A percentile compares a stretch with the other conserved stretches of the same genome.
These are phyloP conservation scores for Apostichopus japonicus DNA, from an alignment of 35 echinoderm and acorn worm species.

Conservation along the genomic window DNA sequence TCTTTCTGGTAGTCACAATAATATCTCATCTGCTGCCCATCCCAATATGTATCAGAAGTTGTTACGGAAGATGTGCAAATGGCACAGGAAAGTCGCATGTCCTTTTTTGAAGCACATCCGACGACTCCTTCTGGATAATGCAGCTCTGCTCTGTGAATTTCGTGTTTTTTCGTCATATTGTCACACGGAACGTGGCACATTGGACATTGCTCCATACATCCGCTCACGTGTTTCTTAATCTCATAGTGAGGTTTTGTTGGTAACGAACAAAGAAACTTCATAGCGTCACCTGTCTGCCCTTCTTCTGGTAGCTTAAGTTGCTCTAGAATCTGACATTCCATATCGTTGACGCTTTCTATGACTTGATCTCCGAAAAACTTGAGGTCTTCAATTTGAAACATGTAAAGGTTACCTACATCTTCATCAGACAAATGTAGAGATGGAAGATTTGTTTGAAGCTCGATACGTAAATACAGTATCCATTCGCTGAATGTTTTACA, in stretches of 20 bases:
- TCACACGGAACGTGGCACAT: slow-evolving; percentile 54
- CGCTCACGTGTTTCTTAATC: not conserved
- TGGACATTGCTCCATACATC: slow-evolving; percentile 37
- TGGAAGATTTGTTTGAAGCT: not conserved
- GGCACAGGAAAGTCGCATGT: not conserved
- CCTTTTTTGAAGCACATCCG: not conserved
- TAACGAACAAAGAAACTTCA: not conserved
- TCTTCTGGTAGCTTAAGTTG: not conserved
- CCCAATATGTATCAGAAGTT: not conserved
- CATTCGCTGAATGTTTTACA: not conserved
- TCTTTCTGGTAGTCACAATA: slow-evolving; percentile 28
- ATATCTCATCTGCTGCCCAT: not conserved
- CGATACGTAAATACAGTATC: not conserved
- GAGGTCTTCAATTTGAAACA: not conserved
- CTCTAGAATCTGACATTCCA: not conserved
- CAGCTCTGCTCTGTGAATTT: slow-evolving; percentile 37
- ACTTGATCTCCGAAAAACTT: not conserved
- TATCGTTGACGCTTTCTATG: not conserved
- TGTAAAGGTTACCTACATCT: not conserved
- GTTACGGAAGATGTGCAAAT: slow-evolving; percentile 40
- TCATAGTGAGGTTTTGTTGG: slow-evolving; percentile 35
- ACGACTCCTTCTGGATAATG: slow-evolving; percentile 38
- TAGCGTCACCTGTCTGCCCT: not conserved
- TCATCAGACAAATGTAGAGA: not conserved
- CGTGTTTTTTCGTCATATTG: slow-evolving; percentile 17